phyloP scores from a whole-genome alignment of 1,140 invertebrate species.

The Papilio glaucus region DNA sequence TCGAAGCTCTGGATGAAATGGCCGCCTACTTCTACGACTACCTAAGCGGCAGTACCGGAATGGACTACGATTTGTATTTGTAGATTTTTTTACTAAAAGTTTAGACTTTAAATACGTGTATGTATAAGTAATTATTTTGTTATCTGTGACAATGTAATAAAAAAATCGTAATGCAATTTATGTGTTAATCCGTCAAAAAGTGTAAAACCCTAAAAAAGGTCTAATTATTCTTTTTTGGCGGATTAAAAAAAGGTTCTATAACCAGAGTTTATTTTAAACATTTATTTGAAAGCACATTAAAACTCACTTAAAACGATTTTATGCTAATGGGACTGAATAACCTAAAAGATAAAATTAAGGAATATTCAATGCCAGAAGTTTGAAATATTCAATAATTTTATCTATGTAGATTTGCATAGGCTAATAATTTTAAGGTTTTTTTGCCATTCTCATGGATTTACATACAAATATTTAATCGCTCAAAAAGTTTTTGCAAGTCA shows the following conservation, averaged over 20 bases:
- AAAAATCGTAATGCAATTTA: no score
- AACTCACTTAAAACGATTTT: not conserved
- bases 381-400: not conserved
- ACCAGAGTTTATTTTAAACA: no score
- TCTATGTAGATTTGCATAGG: not conserved
- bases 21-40: slow-evolving; percentile 84
- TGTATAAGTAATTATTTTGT: no score
- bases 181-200: no score
- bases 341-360: not conserved
- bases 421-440: slow-evolving; percentile 14
- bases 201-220: no score
- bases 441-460: slow-evolving; percentile 5
- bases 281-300: not conserved
- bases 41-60: slow-evolving; percentile 80
- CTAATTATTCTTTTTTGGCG: no score
- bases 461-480: not conserved
- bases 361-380: no score
- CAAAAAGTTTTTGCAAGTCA: not conserved
- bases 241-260: no score
- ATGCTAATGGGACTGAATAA: not conserved
- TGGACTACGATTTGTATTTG: slow-evolving; percentile 83
- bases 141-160: no score
- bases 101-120: not conserved
- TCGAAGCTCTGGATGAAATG: slow-evolving; percentile 82
- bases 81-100: slow-evolving; percentile 50